These are phyloP conservation scores for Ptiloglossa arizonensis DNA, from an alignment of 1,140 invertebrate species.

Conservation along the genomic window DNA sequence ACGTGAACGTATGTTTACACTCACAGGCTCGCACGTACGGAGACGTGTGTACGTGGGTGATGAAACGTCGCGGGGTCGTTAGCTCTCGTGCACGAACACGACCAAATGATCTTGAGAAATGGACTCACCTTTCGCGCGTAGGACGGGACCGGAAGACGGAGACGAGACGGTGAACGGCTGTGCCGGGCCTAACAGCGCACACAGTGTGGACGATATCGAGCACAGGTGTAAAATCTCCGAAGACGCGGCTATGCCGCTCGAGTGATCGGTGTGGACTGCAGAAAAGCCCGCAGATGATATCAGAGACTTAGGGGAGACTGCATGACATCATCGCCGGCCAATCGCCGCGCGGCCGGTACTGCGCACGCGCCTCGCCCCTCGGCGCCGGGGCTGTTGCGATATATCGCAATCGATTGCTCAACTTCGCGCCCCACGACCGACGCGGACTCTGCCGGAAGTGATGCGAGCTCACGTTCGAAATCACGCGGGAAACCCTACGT, in stretches of 20 bases:
- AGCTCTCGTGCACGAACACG: slow-evolving; percentile 30
- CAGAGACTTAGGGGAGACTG: slow-evolving; percentile 79
- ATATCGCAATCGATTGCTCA: slow-evolving; percentile 80
- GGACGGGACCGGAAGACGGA: slow-evolving; percentile 40
- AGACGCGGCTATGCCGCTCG: slow-evolving; percentile 74
- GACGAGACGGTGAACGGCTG: slow-evolving; percentile 14
- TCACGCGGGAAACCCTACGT: slow-evolving; percentile 62
- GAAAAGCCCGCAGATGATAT: slow-evolving; percentile 80
- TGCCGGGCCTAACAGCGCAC: slow-evolving; percentile 15
- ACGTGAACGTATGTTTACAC: slow-evolving; percentile 60
- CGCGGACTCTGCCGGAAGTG: slow-evolving; percentile 30
- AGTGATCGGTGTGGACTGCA: slow-evolving; percentile 79
- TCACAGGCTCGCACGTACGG: slow-evolving; percentile 7
- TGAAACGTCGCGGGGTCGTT: slow-evolving; percentile 50
- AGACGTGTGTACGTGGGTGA: slow-evolving; percentile 30
- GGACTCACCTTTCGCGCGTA: slow-evolving; percentile 60
- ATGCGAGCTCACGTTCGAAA: slow-evolving; percentile 58
- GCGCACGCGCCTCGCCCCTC: slow-evolving; percentile 65
- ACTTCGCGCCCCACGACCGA: slow-evolving; percentile 64
- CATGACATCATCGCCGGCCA: slow-evolving; percentile 80
- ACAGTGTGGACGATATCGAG: slow-evolving; percentile 44
- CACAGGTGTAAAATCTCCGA: slow-evolving; percentile 67
- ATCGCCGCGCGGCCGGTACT: slow-evolving; percentile 55
- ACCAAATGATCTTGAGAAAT: slow-evolving; percentile 33
- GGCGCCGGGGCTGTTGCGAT: slow-evolving; percentile 71